Percentiles rank a stretch among this genome's conserved stretches.
These are phyloP conservation scores for Halictus rubicundus DNA, from an alignment of 1,140 invertebrate species.

Conservation along the genomic window DNA sequence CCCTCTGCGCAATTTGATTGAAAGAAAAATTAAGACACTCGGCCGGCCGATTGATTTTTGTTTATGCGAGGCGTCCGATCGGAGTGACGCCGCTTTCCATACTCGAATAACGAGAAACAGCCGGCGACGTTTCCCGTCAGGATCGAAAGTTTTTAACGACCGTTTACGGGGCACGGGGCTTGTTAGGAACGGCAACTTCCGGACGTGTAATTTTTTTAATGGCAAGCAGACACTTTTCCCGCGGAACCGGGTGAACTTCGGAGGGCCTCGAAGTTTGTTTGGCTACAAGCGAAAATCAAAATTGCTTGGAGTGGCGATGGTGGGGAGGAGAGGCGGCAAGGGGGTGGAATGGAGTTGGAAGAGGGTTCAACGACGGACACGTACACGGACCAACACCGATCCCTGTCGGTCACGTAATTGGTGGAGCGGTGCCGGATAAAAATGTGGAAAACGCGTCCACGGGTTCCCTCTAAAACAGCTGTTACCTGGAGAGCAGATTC, in stretches of 20 bases:
- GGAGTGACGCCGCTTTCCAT: not conserved
- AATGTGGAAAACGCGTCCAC: conserved; percentile 38
- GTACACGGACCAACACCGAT: conserved; percentile 3
- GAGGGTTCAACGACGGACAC: not conserved
- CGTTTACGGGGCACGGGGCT: not conserved
- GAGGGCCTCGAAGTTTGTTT: no score
- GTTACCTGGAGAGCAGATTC: conserved; percentile 60
- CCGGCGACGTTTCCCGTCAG: not conserved
- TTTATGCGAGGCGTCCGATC: no score
- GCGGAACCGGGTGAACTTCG: no score
- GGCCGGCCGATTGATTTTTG: no score
- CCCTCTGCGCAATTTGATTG: no score
- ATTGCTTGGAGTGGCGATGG: not conserved
- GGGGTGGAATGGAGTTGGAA: not conserved
- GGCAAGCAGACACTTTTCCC: not conserved
- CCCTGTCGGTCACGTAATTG: conserved; percentile 57
- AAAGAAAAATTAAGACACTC: no score
- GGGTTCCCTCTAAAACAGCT: conserved; percentile 56
- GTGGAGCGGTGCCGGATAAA: conserved; percentile 33
- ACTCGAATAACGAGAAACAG: conserved; percentile 4
- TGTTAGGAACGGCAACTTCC: not conserved
- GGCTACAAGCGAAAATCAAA: not conserved
- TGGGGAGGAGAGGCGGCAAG: no score
- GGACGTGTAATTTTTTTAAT: not conserved
- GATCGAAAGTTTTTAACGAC: conserved; percentile 11